These are phyloP conservation scores for Sisyra nigra DNA, from an alignment of 2,888 invertebrate genomes.

Conservation along the genomic window DNA sequence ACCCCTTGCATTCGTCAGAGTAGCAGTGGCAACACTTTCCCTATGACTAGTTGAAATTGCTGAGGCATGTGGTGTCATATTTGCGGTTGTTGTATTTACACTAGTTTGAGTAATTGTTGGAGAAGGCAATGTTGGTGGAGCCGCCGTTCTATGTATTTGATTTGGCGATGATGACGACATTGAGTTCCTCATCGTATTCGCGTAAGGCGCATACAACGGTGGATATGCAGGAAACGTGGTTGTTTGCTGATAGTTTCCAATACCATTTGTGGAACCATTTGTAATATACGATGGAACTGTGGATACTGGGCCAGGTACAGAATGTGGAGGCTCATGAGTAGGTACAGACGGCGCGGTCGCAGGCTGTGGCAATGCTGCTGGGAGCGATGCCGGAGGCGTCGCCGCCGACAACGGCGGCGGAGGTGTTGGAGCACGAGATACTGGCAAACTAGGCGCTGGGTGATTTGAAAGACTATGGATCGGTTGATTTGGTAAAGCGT, in stretches of 20 bases:
- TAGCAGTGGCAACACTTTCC: conserved; percentile 27
- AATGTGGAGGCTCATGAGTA: conserved; percentile 33
- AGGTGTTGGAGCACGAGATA: conserved; percentile 10
- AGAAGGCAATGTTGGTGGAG: conserved; percentile 18
- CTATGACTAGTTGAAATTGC: conserved; percentile 27
- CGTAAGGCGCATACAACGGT: conserved; percentile 65
- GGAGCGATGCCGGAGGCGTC: conserved; percentile 9
- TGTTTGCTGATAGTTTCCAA: conserved; percentile 21
- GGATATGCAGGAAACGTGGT: conserved; percentile 33
- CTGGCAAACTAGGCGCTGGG: conserved; percentile 2
- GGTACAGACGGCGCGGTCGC: conserved; percentile 26
- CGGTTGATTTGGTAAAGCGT: conserved; percentile 6
- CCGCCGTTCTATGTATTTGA: conserved; percentile 32
- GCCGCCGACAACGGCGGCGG: conserved; percentile 10
- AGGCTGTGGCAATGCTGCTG: conserved; percentile 35
- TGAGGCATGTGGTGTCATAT: conserved; percentile 26
- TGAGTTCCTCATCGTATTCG: conserved; percentile 24
- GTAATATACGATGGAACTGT: conserved; percentile 30
- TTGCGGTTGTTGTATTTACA: conserved; percentile 12
- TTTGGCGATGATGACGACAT: not conserved
- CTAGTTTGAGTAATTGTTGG: conserved; percentile 13
- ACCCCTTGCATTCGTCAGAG: conserved; percentile 29
- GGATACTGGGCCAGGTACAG: conserved; percentile 33
- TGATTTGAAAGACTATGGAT: conserved; percentile 8
- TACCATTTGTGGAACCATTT: conserved; percentile 31